Evolutionary conservation across 2,888 invertebrate genomes (phyloP), one percentile per base, ranked within the genome.

Genomic region (Lochmaea crataegi): DNA sequence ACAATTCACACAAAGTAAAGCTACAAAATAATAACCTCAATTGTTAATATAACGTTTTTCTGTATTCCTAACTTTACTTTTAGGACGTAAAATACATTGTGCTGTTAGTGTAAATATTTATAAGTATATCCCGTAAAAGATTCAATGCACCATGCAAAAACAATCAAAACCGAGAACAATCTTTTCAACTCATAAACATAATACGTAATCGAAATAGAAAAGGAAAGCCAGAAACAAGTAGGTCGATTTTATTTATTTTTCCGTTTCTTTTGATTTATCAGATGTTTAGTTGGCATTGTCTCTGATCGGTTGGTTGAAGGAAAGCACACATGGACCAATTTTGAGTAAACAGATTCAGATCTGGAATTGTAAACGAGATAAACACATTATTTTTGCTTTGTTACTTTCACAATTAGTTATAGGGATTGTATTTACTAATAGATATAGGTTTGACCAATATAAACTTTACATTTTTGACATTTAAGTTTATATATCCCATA

Each of bases 161-260:
- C 60, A 60, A 60, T 60, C 60, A 60, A 60, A 53, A 60, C 6
- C 60, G 14, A 60, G n/a, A 32, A 32, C 60, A 60, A 60, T 60
- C 32, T 38, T 60, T 60, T 60, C 32, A 60, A 60, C 60, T 60
- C 12, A 7, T 32, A 60, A 60, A 53, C 53, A 53, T 7, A 53
- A 16, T 18, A 53, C 53, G 53, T 53, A 53, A 60, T 60, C 60
- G 53, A 45, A 56, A 66, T 56, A 38, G 53, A 32, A 42, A 51
- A 56, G 42, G 9, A 11, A 57, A 18, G 26, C 12, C 32, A 57
- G 38, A 56, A 53, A 38, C 67, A 67, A 67, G 38, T 67, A 56
- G 67, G 67, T 67, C 67, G 67, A 67, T 41, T n/a, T 10, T 67
- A 57, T 67, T 67, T 67, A 53, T 67, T 67, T 57, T 42, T 67